phyloP scores from a whole-genome alignment of 2,113 vertebrate species.

The Riparia riparia region DNA sequence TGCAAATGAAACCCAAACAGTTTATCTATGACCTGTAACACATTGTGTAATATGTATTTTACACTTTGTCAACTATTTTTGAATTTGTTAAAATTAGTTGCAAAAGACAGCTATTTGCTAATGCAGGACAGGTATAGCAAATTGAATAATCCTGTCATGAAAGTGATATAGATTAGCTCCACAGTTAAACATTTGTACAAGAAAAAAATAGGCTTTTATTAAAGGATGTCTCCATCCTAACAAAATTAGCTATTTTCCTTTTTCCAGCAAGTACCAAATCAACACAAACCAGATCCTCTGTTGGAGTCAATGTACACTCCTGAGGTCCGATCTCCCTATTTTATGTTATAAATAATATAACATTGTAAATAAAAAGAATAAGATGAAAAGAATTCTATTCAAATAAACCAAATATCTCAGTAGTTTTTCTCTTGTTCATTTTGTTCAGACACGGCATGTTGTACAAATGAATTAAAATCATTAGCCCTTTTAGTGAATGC shows the following conservation, averaged over 20 bases:
- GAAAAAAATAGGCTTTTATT: neutral
- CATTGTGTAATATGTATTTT: neutral
- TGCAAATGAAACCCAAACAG: neutral
- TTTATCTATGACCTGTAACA: neutral
- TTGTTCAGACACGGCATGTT: neutral
- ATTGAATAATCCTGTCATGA: neutral
- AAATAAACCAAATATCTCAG: neutral
- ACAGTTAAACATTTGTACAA: neutral
- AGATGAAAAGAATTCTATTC: neutral
- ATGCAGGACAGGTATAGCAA: neutral
- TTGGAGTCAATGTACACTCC: neutral
- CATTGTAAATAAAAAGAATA: neutral
- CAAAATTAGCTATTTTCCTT: constrained; percentile 10
- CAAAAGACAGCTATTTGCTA: constrained; percentile 13
- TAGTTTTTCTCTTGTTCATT: neutral
- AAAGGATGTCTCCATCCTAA: neutral
- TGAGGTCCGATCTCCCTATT: neutral
- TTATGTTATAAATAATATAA: neutral
- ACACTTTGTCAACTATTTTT: neutral
- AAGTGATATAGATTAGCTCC: neutral
- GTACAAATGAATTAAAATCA: neutral
- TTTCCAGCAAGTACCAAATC: neutral
- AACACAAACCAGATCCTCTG: neutral
- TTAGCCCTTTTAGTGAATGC: neutral
- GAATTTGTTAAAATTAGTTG: constrained; percentile 37